phyloP scores from a whole-genome alignment of 2,888 invertebrate species.

The Syritta pipiens region DNA sequence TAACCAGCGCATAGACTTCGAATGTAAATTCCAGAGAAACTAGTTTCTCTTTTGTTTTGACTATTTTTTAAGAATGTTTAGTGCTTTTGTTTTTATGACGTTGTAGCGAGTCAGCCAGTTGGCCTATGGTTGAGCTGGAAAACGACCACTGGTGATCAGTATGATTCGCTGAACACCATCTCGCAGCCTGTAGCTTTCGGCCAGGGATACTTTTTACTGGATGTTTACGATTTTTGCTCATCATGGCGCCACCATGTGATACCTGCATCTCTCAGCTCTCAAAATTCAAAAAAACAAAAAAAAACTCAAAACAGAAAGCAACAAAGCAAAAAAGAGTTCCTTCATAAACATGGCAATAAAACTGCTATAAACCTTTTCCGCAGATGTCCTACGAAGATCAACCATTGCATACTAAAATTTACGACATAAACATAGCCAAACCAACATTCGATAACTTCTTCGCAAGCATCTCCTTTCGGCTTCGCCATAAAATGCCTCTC shows the following conservation, averaged over 20 bases:
- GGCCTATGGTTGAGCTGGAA: too few species aligned
- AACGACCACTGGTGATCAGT: conserved; percentile 32
- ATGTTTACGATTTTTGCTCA: conserved; percentile 55
- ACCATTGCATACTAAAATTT: conserved; percentile 44
- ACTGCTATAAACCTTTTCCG: conserved; percentile 60
- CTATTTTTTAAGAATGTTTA: conserved; percentile 14
- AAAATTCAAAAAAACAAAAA: too few species aligned
- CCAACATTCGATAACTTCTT: conserved; percentile 52
- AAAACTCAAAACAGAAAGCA: too few species aligned
- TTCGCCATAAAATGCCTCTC: conserved; percentile 38
- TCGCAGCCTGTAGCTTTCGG: conserved; percentile 19
- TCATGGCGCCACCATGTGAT: conserved; percentile 60
- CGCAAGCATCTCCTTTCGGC: conserved; percentile 35
- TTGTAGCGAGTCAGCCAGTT: conserved; percentile 7
- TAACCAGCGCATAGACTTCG: conserved; percentile 15
- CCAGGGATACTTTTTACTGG: conserved; percentile 25
- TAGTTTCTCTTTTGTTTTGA: conserved; percentile 3
- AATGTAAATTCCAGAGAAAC: conserved; percentile 33
- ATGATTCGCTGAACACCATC: conserved; percentile 26
- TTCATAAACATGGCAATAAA: conserved; percentile 66
- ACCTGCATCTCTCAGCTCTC: too few species aligned
- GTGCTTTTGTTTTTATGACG: conserved; percentile 24
- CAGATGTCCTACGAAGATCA: conserved; percentile 55
- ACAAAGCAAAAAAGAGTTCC: conserved; percentile 29
- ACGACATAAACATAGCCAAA: conserved; percentile 34